Percentiles rank a stretch among this genome's conserved stretches.
These are phyloP conservation scores for Falco columbarius DNA, from an alignment of 2,797 vertebrate genomes.

Conservation along the genomic window DNA sequence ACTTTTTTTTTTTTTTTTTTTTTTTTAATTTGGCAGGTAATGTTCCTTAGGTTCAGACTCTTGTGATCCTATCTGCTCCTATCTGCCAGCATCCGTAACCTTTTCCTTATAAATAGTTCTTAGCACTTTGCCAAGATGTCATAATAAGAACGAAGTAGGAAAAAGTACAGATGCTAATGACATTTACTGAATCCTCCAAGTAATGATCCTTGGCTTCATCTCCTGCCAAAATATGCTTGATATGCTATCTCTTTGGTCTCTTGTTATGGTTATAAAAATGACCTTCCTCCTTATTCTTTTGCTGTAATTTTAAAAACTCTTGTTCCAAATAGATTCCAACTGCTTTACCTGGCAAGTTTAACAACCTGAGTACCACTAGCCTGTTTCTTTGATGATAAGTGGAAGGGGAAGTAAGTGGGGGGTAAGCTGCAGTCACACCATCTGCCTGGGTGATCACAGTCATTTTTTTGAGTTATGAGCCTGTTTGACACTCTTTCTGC, in stretches of 20 bases:
- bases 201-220: conserved; percentile 2
- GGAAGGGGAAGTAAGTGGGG: not conserved
- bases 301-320: not conserved
- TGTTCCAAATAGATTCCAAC: not conserved
- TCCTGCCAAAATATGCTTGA: not conserved
- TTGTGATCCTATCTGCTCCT: not conserved
- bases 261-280: not conserved
- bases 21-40: not conserved
- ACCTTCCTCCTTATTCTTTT: not conserved
- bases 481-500: not conserved
- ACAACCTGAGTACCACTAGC: not conserved
- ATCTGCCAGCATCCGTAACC: not conserved
- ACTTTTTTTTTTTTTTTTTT: not conserved
- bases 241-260: not conserved
- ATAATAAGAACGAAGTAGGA: not conserved
- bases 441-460: not conserved
- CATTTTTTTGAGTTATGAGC: not conserved
- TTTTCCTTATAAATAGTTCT: conserved; percentile 5
- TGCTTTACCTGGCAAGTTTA: not conserved
- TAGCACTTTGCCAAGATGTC: not conserved
- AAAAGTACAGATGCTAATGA: conserved; percentile 4
- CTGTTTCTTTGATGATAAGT: conserved; percentile 3
- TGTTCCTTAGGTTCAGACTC: not conserved
- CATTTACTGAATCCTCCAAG: not conserved
- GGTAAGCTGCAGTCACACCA: not conserved